Conservation (phyloP, 2,888 invertebrate species). For the Erebia epiphron region DNA sequence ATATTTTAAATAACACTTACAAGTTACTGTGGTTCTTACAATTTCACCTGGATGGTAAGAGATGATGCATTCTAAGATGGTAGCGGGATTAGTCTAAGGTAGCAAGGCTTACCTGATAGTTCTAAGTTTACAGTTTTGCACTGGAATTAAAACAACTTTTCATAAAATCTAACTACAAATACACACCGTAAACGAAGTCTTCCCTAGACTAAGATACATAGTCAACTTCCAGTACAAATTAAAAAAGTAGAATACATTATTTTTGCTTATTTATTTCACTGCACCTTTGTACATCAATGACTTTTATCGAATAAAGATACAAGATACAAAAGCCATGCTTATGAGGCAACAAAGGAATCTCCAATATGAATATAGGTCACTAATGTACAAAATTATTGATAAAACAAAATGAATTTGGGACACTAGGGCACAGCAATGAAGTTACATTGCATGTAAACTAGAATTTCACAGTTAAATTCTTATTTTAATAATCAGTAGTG, state of each 20-base stretch:
- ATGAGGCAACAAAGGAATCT: not conserved
- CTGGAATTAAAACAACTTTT: not conserved
- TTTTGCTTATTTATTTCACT: not conserved
- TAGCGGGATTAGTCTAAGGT: no score
- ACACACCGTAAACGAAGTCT: not conserved
- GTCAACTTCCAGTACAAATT: slow-evolving; percentile 11
- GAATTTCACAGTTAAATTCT: not conserved
- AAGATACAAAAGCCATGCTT: not conserved
- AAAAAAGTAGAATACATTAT: not conserved
- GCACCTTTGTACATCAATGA: not conserved
- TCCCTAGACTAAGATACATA: slow-evolving; percentile 4
- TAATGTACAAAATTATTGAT: slow-evolving; percentile 26
- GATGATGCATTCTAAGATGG: no score
- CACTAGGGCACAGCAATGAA: not conserved
- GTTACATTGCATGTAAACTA: not conserved
- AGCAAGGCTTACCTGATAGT: no score
- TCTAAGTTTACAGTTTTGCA: no score
- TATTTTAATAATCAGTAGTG: no score
- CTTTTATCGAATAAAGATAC: not conserved
- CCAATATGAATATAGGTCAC: slow-evolving; percentile 30
- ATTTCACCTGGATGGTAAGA: no score
- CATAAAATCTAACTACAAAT: not conserved
- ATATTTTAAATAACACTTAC: no score
- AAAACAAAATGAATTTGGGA: slow-evolving; percentile 24
- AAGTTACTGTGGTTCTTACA: no score